phyloP scores from a whole-genome alignment of 2,797 vertebrate genomes.

The Heliangelus exortis region DNA sequence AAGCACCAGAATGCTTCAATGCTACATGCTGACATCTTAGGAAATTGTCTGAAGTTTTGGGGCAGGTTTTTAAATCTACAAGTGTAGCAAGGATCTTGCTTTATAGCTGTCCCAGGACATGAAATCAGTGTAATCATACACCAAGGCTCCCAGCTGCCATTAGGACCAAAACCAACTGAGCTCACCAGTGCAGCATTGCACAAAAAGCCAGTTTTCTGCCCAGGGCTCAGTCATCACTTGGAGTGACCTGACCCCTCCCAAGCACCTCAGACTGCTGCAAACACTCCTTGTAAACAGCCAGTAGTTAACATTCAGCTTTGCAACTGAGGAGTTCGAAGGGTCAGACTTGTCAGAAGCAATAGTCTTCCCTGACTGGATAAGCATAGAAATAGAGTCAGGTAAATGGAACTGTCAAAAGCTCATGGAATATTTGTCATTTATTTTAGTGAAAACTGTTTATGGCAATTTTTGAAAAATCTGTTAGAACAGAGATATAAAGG shows the following conservation, averaged over 20 bases:
- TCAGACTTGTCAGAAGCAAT: background rate
- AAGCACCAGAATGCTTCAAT: background rate
- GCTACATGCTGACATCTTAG: background rate
- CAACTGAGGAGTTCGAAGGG: rapidly evolving
- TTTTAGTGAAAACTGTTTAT: background rate
- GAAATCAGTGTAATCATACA: background rate
- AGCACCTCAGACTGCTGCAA: background rate
- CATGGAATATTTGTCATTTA: background rate
- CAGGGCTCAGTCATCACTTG: rapidly evolving
- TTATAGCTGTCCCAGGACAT: background rate
- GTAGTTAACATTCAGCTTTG: background rate
- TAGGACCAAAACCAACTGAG: background rate
- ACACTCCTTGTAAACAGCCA: background rate
- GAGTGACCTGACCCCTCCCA: background rate
- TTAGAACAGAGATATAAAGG: background rate
- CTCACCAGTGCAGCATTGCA: background rate
- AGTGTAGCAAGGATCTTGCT: background rate
- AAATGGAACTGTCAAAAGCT: background rate
- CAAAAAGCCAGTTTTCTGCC: background rate
- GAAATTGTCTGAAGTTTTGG: background rate
- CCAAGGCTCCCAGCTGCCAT: background rate
- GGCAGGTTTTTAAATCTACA: background rate
- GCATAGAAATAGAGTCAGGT: background rate
- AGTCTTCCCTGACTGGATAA: background rate
- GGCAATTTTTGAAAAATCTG: background rate